phyloP scores from a whole-genome alignment of 1,140 invertebrate genomes.

The Chionoecetes opilio region DNA sequence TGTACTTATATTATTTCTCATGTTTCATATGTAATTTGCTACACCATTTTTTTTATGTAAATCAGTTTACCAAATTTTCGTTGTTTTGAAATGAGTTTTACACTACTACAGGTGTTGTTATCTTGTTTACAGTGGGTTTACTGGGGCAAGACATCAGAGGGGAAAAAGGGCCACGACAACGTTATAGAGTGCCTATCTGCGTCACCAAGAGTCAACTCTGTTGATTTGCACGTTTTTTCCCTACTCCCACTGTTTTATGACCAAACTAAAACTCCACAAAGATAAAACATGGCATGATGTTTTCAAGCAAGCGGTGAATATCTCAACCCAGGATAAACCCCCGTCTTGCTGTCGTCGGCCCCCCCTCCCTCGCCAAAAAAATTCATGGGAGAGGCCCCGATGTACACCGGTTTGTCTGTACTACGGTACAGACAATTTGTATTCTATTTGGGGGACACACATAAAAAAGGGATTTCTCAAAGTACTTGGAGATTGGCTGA shows the following conservation, averaged over 20 bases:
- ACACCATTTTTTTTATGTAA: too few relatives aligned
- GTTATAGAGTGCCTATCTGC: too few relatives aligned
- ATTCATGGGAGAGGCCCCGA: not conserved
- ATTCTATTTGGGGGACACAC: not conserved
- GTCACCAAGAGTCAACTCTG: constrained; percentile 32
- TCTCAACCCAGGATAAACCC: constrained; percentile 2
- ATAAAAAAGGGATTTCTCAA: not conserved
- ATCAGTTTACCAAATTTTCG: too few relatives aligned
- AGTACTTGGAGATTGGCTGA: constrained; percentile 22
- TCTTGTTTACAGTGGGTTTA: too few relatives aligned
- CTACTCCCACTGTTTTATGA: constrained; percentile 76
- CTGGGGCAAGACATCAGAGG: too few relatives aligned
- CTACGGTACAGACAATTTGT: constrained; percentile 19
- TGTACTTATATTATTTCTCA: too few relatives aligned
- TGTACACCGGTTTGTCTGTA: too few relatives aligned
- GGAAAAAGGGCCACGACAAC: too few relatives aligned
- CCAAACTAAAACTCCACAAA: constrained; percentile 69
- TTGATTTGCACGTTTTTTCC: constrained; percentile 33
- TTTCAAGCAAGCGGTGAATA: constrained; percentile 33
- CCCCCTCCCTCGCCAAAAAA: constrained; percentile 24
- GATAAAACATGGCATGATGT: constrained; percentile 56
- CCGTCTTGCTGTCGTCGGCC: constrained; percentile 34
- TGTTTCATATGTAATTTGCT: too few relatives aligned
- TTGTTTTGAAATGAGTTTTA: too few relatives aligned
- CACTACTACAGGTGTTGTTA: too few relatives aligned